A percentile compares a stretch with the other conserved stretches of the same genome.
Evolutionary conservation across 2,888 invertebrate genomes (phyloP).

Genomic region (Gastrophysa polygoni): DNA sequence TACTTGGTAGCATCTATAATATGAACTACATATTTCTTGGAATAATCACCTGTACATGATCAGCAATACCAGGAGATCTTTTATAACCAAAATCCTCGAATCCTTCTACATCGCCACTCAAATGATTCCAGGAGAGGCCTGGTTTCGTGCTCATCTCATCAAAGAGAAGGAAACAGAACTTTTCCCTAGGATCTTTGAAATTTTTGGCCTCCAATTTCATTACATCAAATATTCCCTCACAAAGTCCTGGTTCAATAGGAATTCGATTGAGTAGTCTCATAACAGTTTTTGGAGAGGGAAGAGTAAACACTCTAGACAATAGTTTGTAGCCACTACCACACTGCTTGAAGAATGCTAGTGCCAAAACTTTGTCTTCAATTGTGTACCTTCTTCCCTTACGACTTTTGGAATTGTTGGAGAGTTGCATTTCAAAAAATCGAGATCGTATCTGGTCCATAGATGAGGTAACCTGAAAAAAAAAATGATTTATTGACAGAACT

Average conservation of each 20-base stretch:
- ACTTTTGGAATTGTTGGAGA: no score
- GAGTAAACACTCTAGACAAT: conserved; percentile 29
- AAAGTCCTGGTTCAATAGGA: conserved; percentile 28
- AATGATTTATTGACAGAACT: no score
- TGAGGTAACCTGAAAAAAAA: no score
- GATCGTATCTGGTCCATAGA: background rate
- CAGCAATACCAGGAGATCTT: background rate
- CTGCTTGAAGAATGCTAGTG: conserved; percentile 32
- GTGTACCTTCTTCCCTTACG: conserved; percentile 24
- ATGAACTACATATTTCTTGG: no score
- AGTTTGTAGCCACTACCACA: conserved; percentile 29
- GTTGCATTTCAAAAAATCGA: background rate
- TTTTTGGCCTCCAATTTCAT: conserved; percentile 22
- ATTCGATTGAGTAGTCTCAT: conserved; percentile 31
- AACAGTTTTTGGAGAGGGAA: conserved; percentile 31
- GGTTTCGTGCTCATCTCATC: conserved; percentile 34
- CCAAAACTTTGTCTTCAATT: conserved; percentile 32
- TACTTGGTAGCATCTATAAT: background rate
- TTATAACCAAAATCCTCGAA: conserved; percentile 20
- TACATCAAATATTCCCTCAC: conserved; percentile 24
- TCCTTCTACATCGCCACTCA: background rate
- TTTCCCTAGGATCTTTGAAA: conserved; percentile 16
- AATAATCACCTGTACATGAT: conserved; percentile 11
- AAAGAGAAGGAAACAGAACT: conserved; percentile 25
- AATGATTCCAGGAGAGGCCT: conserved; percentile 20